Conservation (phyloP, 2,888 invertebrate genomes). For the Chymomyza procnemis region DNA sequence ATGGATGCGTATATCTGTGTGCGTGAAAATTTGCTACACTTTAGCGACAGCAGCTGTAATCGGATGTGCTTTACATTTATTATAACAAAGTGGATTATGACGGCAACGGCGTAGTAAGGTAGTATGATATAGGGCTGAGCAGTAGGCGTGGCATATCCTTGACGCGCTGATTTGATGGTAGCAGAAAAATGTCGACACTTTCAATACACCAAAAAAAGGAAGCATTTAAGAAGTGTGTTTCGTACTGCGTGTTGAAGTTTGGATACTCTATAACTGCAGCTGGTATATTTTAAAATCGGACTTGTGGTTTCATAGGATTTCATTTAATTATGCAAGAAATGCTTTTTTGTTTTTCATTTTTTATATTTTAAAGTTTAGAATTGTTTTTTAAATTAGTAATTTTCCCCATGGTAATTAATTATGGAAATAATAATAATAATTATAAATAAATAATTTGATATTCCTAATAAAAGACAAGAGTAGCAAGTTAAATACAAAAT, state of each 20-base stretch:
- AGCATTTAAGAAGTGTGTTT: not conserved
- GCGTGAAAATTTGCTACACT: slow-evolving; percentile 71
- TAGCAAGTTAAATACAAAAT: too few relatives aligned
- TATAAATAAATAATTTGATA: too few relatives aligned
- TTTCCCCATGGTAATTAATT: too few relatives aligned
- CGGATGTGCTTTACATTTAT: slow-evolving; percentile 74
- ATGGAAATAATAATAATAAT: too few relatives aligned
- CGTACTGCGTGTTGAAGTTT: not conserved
- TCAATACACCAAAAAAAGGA: slow-evolving; percentile 15
- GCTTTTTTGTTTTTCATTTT: too few relatives aligned
- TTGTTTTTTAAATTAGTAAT: too few relatives aligned
- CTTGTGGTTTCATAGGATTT: too few relatives aligned
- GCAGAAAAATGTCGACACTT: slow-evolving; percentile 29
- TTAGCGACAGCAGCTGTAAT: slow-evolving; percentile 69
- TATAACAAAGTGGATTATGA: slow-evolving; percentile 73
- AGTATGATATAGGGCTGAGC: not conserved
- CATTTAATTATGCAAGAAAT: too few relatives aligned
- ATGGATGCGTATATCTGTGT: slow-evolving; percentile 7
- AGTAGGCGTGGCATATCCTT: not conserved
- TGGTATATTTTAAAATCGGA: too few relatives aligned
- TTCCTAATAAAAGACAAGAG: too few relatives aligned
- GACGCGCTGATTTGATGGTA: slow-evolving; percentile 3
- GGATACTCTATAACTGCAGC: not conserved
- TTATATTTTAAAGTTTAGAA: too few relatives aligned
- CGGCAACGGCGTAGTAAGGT: slow-evolving; percentile 24